These are phyloP conservation scores for Trichopoda pennipes DNA, from an alignment of 2,888 invertebrate genomes.

Conservation along the genomic window DNA sequence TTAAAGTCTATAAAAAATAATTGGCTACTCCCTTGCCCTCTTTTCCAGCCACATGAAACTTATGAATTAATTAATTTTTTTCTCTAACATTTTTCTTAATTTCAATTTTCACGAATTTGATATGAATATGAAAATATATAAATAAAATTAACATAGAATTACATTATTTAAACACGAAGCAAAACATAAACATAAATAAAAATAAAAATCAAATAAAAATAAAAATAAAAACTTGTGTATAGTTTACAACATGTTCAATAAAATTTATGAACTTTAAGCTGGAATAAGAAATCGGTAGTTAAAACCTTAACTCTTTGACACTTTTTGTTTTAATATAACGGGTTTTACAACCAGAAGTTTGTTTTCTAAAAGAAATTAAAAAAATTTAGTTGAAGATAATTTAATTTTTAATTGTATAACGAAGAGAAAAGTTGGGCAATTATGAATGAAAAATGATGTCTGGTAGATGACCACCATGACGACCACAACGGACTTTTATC, in stretches of 20 bases:
- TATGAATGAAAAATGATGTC: no score
- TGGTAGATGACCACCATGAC: no score
- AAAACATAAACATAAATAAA: no score
- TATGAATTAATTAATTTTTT: slow-evolving; percentile 60
- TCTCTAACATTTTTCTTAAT: slow-evolving; percentile 17
- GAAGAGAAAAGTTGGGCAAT: no score
- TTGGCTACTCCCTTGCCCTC: slow-evolving; percentile 38
- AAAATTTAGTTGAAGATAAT: no score
- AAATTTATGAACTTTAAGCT: slow-evolving; percentile 58
- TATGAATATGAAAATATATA: slow-evolving; percentile 18
- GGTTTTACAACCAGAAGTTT: no score
- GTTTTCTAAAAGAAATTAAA: no score
- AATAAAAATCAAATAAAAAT: no score
- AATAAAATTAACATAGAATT: slow-evolving; percentile 68
- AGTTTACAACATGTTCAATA: slow-evolving; percentile 56
- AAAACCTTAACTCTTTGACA: slow-evolving; percentile 43
- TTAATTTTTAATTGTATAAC: no score
- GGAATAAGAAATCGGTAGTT: not conserved
- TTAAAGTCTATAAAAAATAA: slow-evolving; percentile 50
- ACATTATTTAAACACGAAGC: slow-evolving; percentile 59
- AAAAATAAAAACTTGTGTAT: slow-evolving; percentile 8
- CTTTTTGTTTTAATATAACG: not conserved
- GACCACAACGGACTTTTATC: no score
- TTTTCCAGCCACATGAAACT: slow-evolving; percentile 11
- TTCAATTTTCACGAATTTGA: slow-evolving; percentile 27